Evolutionary conservation across 2,113 vertebrate species (phyloP), one percentile per base, ranked within the genome.

Genomic region (Hystrix brachyura): DNA sequence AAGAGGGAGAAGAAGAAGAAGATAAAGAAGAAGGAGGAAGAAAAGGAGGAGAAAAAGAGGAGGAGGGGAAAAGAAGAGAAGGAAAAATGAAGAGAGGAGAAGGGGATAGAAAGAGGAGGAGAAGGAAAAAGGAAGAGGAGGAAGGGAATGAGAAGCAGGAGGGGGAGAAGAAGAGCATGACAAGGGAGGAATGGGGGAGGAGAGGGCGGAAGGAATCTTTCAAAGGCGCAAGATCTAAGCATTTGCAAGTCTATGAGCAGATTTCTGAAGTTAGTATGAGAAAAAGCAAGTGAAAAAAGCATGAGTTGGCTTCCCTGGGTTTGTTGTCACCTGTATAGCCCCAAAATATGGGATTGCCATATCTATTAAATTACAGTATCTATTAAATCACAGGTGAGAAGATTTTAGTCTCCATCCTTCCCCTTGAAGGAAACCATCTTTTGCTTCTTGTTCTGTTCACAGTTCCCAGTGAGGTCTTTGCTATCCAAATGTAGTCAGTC

Each of bases 391-490:
- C 67, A 78, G 32, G 71, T 51, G 6, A 90, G 12, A 90, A 21
- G 38, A 17, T 34, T 43, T 97, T 94, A 79, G 90, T 62, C 12
- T 95, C 64, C n/a, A 92, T 29, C 43, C 55, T 34, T 91, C 8
- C n/a, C 11, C 51, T 95, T 91, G 25, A 96, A 96, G 72, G 60
- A 97, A 90, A 91, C 27, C 29, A 38, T 43, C 85, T 89, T 94
- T 81, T 86, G 60, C 4, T 19, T 86, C 0, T 93, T n/a, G 9
- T 23, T 78, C 25, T 72, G 13, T 82, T 78, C 78, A 23, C 64
- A 60, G n/a, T 34, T 93, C 60, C 62, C 59, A 82, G 1, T 55
- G 51, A 72, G 93, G 3, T 82, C 48, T 91, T 76, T 97, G 81
- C 88, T 83, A 94, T 87, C 17, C 76, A 98, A 18, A 18, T 19